phyloP scores from a whole-genome alignment of 2,888 invertebrate genomes.

The Ophonus ardosiacus region DNA sequence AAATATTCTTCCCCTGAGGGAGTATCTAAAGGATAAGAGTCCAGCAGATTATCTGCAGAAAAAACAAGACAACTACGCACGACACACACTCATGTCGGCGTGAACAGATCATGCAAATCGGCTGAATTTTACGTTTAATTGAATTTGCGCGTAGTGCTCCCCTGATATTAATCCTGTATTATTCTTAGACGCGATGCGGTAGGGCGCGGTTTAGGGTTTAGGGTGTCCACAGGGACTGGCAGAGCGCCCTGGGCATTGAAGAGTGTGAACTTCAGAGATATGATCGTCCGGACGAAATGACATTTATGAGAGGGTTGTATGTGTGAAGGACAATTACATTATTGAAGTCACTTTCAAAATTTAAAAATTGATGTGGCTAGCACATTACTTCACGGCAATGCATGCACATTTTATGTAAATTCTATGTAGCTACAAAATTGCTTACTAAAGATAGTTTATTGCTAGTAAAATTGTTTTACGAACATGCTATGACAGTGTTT shows the following conservation, averaged over 20 bases:
- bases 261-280: slow-evolving; percentile 40
- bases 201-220: slow-evolving; percentile 29
- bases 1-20: slow-evolving; percentile 54
- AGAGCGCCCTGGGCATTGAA: slow-evolving; percentile 32
- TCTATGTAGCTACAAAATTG: no score
- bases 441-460: no score
- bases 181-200: slow-evolving; percentile 64
- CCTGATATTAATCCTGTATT: slow-evolving; percentile 68
- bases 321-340: not conserved
- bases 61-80: slow-evolving; percentile 52
- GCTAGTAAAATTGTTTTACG: no score
- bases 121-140: slow-evolving; percentile 68
- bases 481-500: no score
- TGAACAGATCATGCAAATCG: slow-evolving; percentile 61
- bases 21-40: slow-evolving; percentile 60
- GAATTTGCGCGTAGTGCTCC: slow-evolving; percentile 67
- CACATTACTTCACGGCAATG: no score
- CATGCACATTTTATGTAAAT: no score
- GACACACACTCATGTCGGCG: slow-evolving; percentile 31
- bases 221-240: slow-evolving; percentile 7
- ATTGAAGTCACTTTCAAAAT: not conserved
- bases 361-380: no score
- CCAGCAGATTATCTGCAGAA: slow-evolving; percentile 61
- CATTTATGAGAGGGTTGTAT: slow-evolving; percentile 10
- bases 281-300: slow-evolving; percentile 8